Evolutionary conservation across 2,888 invertebrate genomes (phyloP), one percentile per base, ranked within the genome.

Genomic region (Caenorhabditis auriculariae): DNA sequence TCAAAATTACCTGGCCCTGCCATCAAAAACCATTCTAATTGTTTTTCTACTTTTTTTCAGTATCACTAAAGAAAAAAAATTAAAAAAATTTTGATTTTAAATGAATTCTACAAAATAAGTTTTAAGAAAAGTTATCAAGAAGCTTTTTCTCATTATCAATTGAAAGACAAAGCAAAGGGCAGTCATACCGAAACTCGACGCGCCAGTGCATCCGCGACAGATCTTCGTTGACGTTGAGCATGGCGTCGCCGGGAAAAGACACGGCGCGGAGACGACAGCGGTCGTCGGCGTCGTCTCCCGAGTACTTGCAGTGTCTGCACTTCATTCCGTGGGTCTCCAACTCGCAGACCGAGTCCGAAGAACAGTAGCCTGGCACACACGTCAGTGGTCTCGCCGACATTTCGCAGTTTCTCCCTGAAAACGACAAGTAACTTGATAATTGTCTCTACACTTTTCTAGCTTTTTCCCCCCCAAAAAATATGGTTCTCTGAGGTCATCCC

Each of bases 211-310:
- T 56, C 45, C 73, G 47, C 23, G 66, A 59, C 37, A 63, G 43
- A 45, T 67, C 61, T 38, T 59, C 37, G 49, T 71, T 69, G 15
- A 73, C 50, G 48, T 66, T 61, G 23, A 73, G 43, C 19, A 64
- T 51, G 28, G 68, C 69, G 27, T 77, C 70, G 9, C 76, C 78
- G 15, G 60, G 69, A 44, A 79, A 78, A 1, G 73, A 72, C 7
- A 79, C 57, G 2, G 77, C 60, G 21, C 76, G 54, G 39, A 79
- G 64, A 9, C 72, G 68, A 41, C 79, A 79, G 50, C 68, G 48
- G 19, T 67, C 67, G 47, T 70, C 67, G 17, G 60, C 56, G 49
- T 70, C 70, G 17, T 58, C 58, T 21, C 45, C 44, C 9, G 45
- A 21, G 44, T 67, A 61, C 37, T 51, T 58, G 43, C 73, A 73